Conservation (phyloP, 2,888 invertebrate genomes). For the Piscicola geometra region DNA sequence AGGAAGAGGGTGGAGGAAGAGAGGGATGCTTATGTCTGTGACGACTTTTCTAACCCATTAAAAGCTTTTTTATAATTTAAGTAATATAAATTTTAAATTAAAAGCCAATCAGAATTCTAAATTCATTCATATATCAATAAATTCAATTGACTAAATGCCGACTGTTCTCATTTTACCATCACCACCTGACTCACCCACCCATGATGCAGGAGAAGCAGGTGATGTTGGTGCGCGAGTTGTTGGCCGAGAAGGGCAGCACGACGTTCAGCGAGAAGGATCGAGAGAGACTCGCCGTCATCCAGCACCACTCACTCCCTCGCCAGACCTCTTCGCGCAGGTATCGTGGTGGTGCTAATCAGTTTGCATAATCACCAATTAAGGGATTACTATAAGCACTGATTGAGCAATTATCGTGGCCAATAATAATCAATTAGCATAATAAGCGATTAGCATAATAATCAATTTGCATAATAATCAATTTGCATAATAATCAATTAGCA, state of each 20-base stretch:
- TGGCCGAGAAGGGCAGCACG: slow-evolving; percentile 64
- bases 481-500: too few relatives aligned
- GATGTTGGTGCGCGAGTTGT: slow-evolving; percentile 68
- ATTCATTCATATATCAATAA: slow-evolving; percentile 3
- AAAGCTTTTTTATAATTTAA: too few relatives aligned
- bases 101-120: neutral
- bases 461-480: too few relatives aligned
- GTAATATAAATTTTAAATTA: too few relatives aligned
- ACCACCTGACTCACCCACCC: neutral
- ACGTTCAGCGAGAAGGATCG: slow-evolving; percentile 71
- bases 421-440: too few relatives aligned
- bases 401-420: too few relatives aligned
- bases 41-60: too few relatives aligned
- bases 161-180: neutral
- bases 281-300: slow-evolving; percentile 69
- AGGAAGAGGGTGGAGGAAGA: slow-evolving; percentile 69
- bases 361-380: too few relatives aligned
- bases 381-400: too few relatives aligned
- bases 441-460: too few relatives aligned
- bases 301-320: slow-evolving; percentile 38
- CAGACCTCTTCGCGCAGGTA: slow-evolving; percentile 39
- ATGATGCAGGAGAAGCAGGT: slow-evolving; percentile 66
- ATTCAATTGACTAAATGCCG: neutral
- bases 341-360: too few relatives aligned
- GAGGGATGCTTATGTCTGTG: slow-evolving; percentile 63